These are phyloP conservation scores for Parazoanthus swiftii DNA, from an alignment of 92 coral and sea anemone genomes.

Conservation along the genomic window DNA sequence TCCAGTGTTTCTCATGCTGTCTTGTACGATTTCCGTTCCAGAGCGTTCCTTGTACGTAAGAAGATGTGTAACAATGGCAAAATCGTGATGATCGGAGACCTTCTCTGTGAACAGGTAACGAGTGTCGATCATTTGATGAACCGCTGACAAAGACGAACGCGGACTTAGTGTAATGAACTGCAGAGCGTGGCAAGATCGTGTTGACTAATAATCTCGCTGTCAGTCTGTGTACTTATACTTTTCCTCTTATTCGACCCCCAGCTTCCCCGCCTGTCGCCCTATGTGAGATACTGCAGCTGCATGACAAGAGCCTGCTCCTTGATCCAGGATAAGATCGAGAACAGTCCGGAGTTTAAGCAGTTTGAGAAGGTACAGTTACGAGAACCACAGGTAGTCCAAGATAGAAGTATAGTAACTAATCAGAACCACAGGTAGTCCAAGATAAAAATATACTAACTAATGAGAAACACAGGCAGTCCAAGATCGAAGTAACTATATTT, in stretches of 20 bases:
- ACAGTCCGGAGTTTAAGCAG: conserved; percentile 87
- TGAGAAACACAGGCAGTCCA: too few species aligned
- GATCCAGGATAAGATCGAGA: conserved; percentile 84
- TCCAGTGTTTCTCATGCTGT: not conserved
- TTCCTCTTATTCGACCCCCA: conserved; percentile 32
- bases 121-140: not conserved
- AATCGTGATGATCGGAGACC: conserved; percentile 83
- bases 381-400: not conserved
- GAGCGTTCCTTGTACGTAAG: conserved; percentile 95
- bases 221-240: not conserved
- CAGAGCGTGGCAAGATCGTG: not conserved
- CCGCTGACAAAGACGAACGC: not conserved
- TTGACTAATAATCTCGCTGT: not conserved
- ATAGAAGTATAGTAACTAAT: not conserved
- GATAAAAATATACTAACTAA: too few species aligned
- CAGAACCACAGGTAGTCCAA: too few species aligned
- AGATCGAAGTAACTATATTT: too few species aligned
- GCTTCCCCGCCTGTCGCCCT: conserved; percentile 93
- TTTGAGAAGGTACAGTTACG: conserved; percentile 78
- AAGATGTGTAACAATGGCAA: conserved; percentile 86
- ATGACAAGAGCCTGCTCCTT: conserved; percentile 91
- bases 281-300: conserved; percentile 95
- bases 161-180: not conserved
- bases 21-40: conserved; percentile 38
- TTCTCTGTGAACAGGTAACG: conserved; percentile 95